Base-by-base conservation (phyloP, 1,140 invertebrate species). In the Cyclargus thomasi region DNA sequence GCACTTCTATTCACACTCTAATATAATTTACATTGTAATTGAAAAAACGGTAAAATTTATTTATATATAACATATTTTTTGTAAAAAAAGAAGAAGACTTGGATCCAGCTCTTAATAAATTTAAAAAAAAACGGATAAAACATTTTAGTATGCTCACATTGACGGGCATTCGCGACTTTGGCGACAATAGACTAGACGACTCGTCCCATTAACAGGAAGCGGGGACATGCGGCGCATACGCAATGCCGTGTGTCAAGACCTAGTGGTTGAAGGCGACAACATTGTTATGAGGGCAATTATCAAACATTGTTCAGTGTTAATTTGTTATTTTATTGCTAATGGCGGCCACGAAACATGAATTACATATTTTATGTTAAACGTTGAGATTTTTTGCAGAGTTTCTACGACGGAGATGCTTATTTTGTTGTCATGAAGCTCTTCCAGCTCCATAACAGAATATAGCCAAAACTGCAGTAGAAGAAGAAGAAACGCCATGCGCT, bases 161-260 rank as follows among this genome's bases (percentile, higher is more conserved):
- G 10, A 11, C 73, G 71, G 69, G 63, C 67, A 70, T 69, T 73
- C 73, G 71, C 68, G 69, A 67, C 53, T 65, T n/a, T n/a, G 10
- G 20, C 53, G 65, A 66, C 67, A 67, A 63, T 68, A 70, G 71
- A 74, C 77, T 75, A 77, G 77, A 77, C 75, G 64, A 71, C 81
- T 75, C 70, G 77, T 70, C 78, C 79, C 81, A 85, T 87, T 84
- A 84, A 80, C 83, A 88, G 85, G 85, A 88, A 88, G 79, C 80
- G 65, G 62, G 63, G 63, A 74, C 82, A 79, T 74, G 77, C 69
- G 72, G 78, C 74, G 85, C 83, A 88, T 88, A 78, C 78, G 75
- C 80, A 85, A 86, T 73, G 73, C 70, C 62, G 75, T 69, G 62
- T 73, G 70, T 76, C 74, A 76, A 70, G 70, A 35, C 17, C 18